Evolutionary conservation across 2,888 invertebrate species (phyloP).

Genomic region (Hypercompe scribonia): DNA sequence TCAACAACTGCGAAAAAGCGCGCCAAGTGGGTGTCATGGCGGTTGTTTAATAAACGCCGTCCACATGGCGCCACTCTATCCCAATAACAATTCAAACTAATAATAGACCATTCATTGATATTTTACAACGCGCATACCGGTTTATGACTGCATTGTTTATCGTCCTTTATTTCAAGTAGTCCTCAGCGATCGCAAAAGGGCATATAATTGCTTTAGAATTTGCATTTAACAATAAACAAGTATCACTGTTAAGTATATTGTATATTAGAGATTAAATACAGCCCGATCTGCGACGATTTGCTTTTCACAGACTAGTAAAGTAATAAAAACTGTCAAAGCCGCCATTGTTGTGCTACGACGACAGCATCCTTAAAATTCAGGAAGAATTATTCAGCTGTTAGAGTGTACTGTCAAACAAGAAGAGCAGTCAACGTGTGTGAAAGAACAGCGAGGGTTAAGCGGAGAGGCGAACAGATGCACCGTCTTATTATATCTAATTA

Average conservation of each 20-base stretch:
- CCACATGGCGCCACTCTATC: slow-evolving; percentile 74
- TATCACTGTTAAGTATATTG: neutral
- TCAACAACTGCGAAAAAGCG: slow-evolving; percentile 41
- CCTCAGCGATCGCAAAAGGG: slow-evolving; percentile 20
- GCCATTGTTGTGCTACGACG: neutral
- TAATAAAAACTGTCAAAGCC: no score
- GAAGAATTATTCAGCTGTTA: no score
- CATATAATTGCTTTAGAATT: slow-evolving; percentile 21
- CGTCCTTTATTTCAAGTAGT: slow-evolving; percentile 8
- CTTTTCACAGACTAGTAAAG: neutral
- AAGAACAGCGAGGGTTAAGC: no score
- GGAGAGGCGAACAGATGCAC: no score
- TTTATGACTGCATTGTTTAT: slow-evolving; percentile 23
- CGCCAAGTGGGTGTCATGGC: slow-evolving; percentile 57
- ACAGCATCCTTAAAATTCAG: neutral
- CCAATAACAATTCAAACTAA: slow-evolving; percentile 59
- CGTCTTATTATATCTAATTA: no score
- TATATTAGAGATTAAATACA: neutral
- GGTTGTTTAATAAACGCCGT: slow-evolving; percentile 69
- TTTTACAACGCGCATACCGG: slow-evolving; percentile 43
- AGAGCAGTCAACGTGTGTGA: no score
- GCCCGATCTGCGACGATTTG: neutral
- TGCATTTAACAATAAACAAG: slow-evolving; percentile 8
- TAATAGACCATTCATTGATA: slow-evolving; percentile 60
- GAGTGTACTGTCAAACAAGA: no score